Evolutionary conservation across 2,888 invertebrate species (phyloP).

Genomic region (Lasioglossum marginatum): DNA sequence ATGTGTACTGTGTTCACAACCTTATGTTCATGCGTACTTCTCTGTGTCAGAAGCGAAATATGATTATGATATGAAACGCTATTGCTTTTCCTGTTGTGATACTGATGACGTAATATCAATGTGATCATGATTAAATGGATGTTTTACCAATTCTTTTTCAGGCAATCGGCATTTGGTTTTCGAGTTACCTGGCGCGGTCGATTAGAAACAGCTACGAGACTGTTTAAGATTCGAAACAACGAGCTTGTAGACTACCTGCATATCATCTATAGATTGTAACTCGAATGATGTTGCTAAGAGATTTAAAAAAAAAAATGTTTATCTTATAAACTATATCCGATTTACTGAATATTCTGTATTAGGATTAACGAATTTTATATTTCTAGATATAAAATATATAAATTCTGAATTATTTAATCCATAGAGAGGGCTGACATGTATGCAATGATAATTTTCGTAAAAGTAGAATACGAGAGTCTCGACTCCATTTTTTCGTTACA

Average conservation of each 20-base stretch:
- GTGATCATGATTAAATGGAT: neutral
- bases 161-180: conserved; percentile 87
- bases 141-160: conserved; percentile 66
- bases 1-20: too few species aligned
- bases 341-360: neutral
- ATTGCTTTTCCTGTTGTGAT: neutral
- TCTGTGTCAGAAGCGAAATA: too few species aligned
- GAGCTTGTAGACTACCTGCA: neutral
- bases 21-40: too few species aligned
- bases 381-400: neutral
- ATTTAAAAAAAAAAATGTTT: conserved; percentile 12
- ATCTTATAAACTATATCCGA: neutral
- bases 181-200: conserved; percentile 87
- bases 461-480: neutral
- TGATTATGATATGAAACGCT: too few species aligned
- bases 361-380: conserved; percentile 23
- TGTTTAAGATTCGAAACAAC: conserved; percentile 73
- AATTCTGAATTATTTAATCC: neutral
- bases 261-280: neutral
- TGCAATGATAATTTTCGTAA: neutral
- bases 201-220: conserved; percentile 87
- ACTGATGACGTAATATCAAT: neutral
- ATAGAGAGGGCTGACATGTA: neutral
- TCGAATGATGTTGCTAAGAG: neutral
- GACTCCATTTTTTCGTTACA: neutral